Evolutionary conservation across 1,140 invertebrate genomes (phyloP), one percentile per base, ranked within the genome.

Genomic region (Dysdera silvatica): DNA sequence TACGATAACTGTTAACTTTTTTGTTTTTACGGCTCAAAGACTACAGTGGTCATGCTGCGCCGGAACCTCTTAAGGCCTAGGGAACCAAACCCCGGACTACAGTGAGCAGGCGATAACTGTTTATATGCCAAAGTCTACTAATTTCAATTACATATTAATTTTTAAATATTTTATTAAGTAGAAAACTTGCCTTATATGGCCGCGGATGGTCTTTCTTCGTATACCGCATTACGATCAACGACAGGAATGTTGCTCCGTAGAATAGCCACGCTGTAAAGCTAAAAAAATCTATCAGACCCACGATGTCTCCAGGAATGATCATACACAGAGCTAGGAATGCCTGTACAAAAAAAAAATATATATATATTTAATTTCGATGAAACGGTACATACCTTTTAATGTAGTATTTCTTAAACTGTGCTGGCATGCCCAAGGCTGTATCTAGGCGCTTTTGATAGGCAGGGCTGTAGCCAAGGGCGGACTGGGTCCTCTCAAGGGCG

Each of bases 271-370:
- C 80, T 23, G 80, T 76, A 70, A 82, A 82, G 45, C 78, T 76
- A 57, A 79, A 76, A 65, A 82, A 82, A 69, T 82, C 82, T 64
- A 82, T 82, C 6, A 82, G 71, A 26, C 72, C 72, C 63, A 77
- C 77, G 26, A 82, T 75, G 67, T 82, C 78, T 35, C 73, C 74
- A n/a, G 75, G 71, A 40, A 74, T 72, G 45, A 82, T 70, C 74
- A 80, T 80, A 16, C 76, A 66, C 28, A 82, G 67, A 2, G 80
- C 78, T 51, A 79, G 67, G 10, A 75, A 24, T 48, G 77, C 76
- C 73, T 79, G 71, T 28, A 72, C 71, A 65, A 43, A 2, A 6
- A 35, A 49, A 52, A 23, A 31, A 56, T 64, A 12, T 5, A 18
- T 6, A 16, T 59, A 31, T 10, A 26, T 48, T 47, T 18, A 10